Conservation (phyloP, 2,113 vertebrate species). For the Pithys albifrons region DNA sequence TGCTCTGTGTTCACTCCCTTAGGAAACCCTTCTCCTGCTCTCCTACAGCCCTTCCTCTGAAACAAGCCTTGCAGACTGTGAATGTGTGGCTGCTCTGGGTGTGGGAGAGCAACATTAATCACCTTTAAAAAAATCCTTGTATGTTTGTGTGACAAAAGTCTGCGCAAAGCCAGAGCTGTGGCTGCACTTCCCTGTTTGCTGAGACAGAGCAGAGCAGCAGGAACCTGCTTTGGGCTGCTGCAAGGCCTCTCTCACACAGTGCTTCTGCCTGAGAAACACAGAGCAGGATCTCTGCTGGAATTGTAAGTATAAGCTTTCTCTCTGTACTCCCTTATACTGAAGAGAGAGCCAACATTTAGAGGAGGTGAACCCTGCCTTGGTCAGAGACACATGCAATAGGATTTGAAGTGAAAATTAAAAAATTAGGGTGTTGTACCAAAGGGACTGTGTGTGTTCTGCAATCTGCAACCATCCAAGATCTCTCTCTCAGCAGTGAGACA, state of each 20-base stretch:
- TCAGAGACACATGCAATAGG: neutral
- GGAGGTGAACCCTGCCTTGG: neutral
- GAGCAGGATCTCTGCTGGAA: neutral
- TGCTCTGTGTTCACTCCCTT: neutral
- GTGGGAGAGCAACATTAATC: neutral
- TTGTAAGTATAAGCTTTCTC: neutral
- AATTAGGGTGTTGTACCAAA: neutral
- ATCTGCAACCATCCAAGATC: neutral
- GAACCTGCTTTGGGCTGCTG: neutral
- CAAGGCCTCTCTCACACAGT: neutral
- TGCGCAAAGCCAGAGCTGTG: neutral
- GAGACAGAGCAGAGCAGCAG: constrained; percentile 24
- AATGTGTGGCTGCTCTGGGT: rapidly evolving
- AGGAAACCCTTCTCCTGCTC: neutral
- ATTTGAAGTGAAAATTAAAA: neutral
- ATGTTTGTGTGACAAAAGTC: neutral
- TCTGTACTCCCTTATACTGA: neutral
- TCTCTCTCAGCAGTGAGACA: neutral
- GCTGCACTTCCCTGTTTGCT: neutral
- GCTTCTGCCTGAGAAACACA: neutral
- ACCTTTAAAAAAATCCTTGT: neutral
- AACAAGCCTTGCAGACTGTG: rapidly evolving
- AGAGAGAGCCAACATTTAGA: neutral
- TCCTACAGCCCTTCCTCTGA: neutral
- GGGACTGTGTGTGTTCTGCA: neutral